Evolutionary conservation across 1,140 invertebrate species (phyloP).

Genomic region (Pseudachorutes palmiensis): DNA sequence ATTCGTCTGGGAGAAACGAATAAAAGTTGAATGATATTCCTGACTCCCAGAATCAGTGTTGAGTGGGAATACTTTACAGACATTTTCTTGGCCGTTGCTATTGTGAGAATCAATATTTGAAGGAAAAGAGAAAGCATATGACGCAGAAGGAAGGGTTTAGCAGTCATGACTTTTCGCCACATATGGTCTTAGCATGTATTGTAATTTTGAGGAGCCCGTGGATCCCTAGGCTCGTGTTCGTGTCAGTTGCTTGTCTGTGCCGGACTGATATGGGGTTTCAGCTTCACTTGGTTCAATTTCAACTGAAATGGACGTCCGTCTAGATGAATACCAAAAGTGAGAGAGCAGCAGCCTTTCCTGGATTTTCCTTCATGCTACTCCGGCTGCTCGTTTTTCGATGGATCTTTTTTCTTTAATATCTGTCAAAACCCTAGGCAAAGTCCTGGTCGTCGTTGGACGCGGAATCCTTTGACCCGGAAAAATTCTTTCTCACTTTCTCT

Average conservation of each 20-base stretch:
- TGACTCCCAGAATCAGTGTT: too few species aligned
- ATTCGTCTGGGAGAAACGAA: too few species aligned
- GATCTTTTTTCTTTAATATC: not conserved
- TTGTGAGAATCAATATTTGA: not conserved
- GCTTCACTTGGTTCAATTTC: constrained; percentile 3
- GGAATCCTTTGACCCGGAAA: constrained; percentile 1
- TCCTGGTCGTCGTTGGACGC: not conserved
- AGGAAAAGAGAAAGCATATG: not conserved
- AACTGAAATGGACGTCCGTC: not conserved
- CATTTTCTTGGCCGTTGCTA: too few species aligned
- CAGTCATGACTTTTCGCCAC: not conserved
- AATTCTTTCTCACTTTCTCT: not conserved
- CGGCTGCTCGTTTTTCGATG: too few species aligned
- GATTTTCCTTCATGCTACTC: not conserved
- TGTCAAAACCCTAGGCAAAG: not conserved
- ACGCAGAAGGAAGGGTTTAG: not conserved
- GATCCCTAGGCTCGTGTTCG: not conserved
- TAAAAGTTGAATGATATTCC: too few species aligned
- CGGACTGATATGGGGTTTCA: not conserved
- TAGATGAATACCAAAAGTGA: not conserved
- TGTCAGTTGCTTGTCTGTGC: constrained; percentile 5
- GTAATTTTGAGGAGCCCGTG: not conserved
- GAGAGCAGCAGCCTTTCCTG: not conserved
- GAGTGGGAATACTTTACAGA: too few species aligned
- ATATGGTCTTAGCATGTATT: constrained; percentile 5